Evolutionary conservation across 2,797 vertebrate species (phyloP).

Genomic region (Gymnoscopelus braueri): DNA sequence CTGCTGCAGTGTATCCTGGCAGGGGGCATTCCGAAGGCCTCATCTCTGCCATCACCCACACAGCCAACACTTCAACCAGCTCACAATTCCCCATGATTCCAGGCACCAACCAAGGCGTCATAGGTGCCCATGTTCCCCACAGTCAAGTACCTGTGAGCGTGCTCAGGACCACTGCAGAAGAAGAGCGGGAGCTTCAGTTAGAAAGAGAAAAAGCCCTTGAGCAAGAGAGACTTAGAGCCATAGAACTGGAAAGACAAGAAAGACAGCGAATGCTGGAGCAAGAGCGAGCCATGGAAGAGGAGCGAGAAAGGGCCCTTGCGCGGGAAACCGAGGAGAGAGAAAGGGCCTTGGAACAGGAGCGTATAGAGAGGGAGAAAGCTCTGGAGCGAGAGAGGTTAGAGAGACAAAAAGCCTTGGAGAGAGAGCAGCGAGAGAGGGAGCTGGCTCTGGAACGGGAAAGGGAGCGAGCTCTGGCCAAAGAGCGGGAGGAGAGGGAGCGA

Average conservation of each 20-base stretch:
- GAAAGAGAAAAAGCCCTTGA: conserved; percentile 62
- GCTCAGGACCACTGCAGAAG: conserved; percentile 62
- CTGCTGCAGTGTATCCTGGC: conserved; percentile 55
- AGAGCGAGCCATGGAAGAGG: conserved; percentile 56
- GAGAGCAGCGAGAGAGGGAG: conserved; percentile 50
- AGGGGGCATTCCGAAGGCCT: conserved; percentile 65
- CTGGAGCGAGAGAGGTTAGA: conserved; percentile 60
- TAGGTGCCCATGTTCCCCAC: conserved; percentile 56
- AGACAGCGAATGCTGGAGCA: conserved; percentile 64
- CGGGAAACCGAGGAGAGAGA: conserved; percentile 62
- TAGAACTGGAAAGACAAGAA: conserved; percentile 63
- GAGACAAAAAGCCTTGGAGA: conserved; percentile 57
- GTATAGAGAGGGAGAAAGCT: conserved; percentile 65
- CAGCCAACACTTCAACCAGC: conserved; percentile 64
- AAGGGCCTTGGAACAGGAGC: conserved; percentile 62
- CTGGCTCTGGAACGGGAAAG: conserved; percentile 65
- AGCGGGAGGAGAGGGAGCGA: conserved; percentile 18
- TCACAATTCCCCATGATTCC: conserved; percentile 63
- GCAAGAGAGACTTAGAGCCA: conserved; percentile 16
- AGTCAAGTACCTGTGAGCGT: conserved; percentile 72
- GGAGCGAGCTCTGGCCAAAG: conserved; percentile 23
- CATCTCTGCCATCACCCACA: conserved; percentile 73
- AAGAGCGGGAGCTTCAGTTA: conserved; percentile 63
- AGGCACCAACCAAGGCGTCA: conserved; percentile 64
- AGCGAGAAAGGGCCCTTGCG: conserved; percentile 54